Evolutionary conservation across 2,113 vertebrate genomes (phyloP), one percentile per base, ranked within the genome.

Genomic region (Laticauda colubrina): DNA sequence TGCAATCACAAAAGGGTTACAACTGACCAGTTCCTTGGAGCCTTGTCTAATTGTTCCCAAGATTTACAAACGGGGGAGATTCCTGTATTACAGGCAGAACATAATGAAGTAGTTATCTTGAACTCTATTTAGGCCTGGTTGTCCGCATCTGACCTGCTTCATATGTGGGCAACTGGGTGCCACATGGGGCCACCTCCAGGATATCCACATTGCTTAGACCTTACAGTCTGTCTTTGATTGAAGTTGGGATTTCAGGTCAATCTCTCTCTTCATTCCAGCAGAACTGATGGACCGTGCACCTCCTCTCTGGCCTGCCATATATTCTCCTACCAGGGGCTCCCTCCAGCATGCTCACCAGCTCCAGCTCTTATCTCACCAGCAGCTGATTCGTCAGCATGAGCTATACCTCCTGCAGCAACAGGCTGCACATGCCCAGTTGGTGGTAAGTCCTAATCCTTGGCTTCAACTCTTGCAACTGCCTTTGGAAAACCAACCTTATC

Each of bases 341-440:
- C 98, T 99, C 94, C 99, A 99, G 96, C 99, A 99, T 0, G 99
- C 99, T 0, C 99, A 99, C 96, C 99, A 99, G 97, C 98, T 99
- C 59, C 99, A 99, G 97, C 98, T 99, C 15, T 98, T 99, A 91
- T 99, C 99, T 5, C 99, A 99, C 95, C 99, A 99, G 96, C 99
- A 99, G 96, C 98, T 99, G 95, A 97, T 99, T 45, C 97, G 99
- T 39, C 99, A 99, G 96, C 99, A 99, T 0, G 99, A 99, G 96
- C 95, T 99, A 3, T 98, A 99, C 95, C 98, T 99, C 98, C 98
- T 99, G 96, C 99, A 99, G 97, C 99, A 99, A 97, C 99, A 99
- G 95, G 98, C 99, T 0, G 99, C 98, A 1, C 99, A 99, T 11
- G 99, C 99, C 56, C 98, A 98, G 96, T 97, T 98, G 3, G 98